phyloP scores from a whole-genome alignment of 2,797 vertebrate genomes.

The Distichodus sexfasciatus region DNA sequence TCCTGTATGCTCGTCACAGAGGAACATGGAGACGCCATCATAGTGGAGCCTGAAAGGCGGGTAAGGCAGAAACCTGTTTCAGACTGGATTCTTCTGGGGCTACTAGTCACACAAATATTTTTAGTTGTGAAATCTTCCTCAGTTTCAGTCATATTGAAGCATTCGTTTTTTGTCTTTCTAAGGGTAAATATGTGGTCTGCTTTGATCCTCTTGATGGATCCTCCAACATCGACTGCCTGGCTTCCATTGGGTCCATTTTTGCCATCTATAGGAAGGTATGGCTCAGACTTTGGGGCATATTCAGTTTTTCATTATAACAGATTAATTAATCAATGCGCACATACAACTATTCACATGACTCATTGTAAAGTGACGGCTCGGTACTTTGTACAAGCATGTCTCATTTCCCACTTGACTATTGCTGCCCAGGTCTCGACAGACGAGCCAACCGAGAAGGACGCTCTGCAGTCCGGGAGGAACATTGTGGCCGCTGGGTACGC shows the following conservation, averaged over 20 bases:
- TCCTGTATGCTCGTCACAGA: slow-evolving; percentile 92
- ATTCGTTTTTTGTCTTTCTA: not conserved
- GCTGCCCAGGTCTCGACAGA: slow-evolving; percentile 68
- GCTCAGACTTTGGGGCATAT: not conserved
- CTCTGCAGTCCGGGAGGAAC: slow-evolving; percentile 86
- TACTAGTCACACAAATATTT: not conserved
- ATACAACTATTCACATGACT: no score
- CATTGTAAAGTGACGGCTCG: no score
- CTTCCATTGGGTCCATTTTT: slow-evolving; percentile 97
- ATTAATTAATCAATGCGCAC: no score
- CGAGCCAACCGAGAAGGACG: slow-evolving; percentile 85
- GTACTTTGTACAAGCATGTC: no score
- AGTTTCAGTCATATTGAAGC: not conserved
- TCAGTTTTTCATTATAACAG: no score
- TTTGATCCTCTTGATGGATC: slow-evolving; percentile 97
- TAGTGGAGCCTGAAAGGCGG: slow-evolving; percentile 85
- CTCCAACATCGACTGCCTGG: slow-evolving; percentile 97
- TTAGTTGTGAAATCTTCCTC: not conserved
- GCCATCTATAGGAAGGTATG: slow-evolving; percentile 90
- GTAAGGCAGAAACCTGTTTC: slow-evolving; percentile 55
- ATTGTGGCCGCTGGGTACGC: slow-evolving; percentile 94
- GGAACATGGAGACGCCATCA: slow-evolving; percentile 86
- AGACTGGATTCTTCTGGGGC: not conserved
- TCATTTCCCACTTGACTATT: not conserved
- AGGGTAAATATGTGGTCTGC: slow-evolving; percentile 99